Conservation (phyloP, 2,113 vertebrate genomes). For the Ptychochromis oligacanthus region DNA sequence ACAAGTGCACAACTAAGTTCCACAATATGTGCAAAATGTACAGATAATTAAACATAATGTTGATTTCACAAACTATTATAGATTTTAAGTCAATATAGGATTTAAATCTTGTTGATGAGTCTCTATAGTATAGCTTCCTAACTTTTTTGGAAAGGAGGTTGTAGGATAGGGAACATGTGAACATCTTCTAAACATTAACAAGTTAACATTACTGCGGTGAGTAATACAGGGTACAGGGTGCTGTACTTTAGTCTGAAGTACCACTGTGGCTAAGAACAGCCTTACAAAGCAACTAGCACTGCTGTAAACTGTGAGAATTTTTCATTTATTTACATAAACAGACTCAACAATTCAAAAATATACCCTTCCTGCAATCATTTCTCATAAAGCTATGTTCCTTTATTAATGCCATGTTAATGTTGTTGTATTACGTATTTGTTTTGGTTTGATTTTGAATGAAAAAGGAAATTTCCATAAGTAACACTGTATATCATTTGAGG, state of each 20-base stretch:
- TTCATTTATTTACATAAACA: no score
- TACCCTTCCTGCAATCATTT: no score
- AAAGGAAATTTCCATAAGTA: no score
- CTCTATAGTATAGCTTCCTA: rapidly evolving
- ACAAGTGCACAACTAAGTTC: background rate
- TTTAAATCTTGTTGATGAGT: background rate
- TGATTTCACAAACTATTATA: background rate
- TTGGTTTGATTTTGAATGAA: no score
- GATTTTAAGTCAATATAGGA: background rate
- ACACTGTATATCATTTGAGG: no score
- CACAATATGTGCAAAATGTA: background rate
- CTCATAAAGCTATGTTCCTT: no score
- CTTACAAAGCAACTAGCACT: background rate
- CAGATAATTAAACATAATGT: background rate
- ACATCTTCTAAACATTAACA: background rate
- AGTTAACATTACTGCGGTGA: background rate
- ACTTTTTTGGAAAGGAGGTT: background rate
- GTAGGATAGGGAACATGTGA: background rate
- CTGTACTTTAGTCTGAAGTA: no score
- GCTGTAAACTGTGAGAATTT: no score
- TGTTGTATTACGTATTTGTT: no score
- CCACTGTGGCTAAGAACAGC: background rate
- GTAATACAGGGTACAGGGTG: no score
- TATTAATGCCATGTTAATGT: no score
- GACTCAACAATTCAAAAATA: no score